phyloP scores from a whole-genome alignment of 2,797 vertebrate species.

The Ciconia nigra region DNA sequence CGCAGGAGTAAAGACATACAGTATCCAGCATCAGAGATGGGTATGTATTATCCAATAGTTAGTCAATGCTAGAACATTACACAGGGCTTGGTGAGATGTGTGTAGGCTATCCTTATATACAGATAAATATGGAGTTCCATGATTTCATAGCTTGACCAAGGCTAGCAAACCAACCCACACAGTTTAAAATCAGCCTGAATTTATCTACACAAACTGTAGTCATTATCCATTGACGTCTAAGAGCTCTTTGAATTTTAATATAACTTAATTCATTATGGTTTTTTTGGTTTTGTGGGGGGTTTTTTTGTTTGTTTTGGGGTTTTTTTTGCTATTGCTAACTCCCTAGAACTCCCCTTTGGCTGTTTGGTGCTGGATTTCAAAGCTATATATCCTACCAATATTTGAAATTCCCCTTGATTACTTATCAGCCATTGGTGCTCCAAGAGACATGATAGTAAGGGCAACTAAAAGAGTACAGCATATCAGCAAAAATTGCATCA shows the following conservation, averaged over 20 bases:
- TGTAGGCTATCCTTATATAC: neutral
- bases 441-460: neutral
- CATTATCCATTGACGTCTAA: neutral
- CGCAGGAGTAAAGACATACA: neutral
- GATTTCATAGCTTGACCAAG: neutral
- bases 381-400: neutral
- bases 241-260: neutral
- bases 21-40: neutral
- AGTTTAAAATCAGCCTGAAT: neutral
- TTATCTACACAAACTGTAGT: neutral
- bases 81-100: neutral
- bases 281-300: neutral
- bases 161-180: fast-evolving
- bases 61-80: neutral
- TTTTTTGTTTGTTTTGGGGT: too few species aligned
- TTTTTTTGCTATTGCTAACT: neutral
- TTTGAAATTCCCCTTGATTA: neutral
- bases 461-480: neutral
- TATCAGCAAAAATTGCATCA: neutral
- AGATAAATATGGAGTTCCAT: neutral
- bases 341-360: neutral
- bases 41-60: neutral
- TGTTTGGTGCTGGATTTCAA: neutral
- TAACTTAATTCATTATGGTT: neutral
- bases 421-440: neutral